A percentile compares a stretch with the other conserved stretches of the same genome.
phyloP scores from a whole-genome alignment of 2,113 vertebrate species.

The Varanus salvator region DNA sequence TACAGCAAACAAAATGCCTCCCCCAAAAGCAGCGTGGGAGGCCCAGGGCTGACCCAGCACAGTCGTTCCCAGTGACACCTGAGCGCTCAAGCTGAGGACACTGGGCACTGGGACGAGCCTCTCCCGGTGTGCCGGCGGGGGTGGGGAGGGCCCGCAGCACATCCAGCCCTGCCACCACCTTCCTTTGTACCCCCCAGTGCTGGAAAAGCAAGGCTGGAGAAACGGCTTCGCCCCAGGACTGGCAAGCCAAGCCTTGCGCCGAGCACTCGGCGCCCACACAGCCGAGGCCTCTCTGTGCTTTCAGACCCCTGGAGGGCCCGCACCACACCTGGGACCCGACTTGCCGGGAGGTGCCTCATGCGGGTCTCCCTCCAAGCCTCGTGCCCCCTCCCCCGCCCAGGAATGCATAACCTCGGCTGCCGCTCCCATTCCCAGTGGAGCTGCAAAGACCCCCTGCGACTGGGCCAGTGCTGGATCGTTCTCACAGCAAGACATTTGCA shows the following conservation, averaged over 20 bases:
- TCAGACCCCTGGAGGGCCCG: rapidly evolving
- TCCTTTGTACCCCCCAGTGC: neutral
- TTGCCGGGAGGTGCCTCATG: neutral
- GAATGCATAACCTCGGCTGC: rapidly evolving
- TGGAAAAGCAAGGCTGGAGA: rapidly evolving
- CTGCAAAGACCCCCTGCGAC: neutral
- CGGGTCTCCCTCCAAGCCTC: neutral
- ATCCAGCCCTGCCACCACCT: neutral
- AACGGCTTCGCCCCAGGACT: rapidly evolving
- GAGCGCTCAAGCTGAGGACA: neutral
- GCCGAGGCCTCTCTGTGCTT: rapidly evolving
- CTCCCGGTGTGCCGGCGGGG: neutral
- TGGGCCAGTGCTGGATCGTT: neutral
- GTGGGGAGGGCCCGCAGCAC: neutral
- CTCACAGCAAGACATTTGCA: rapidly evolving
- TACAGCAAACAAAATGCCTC: neutral
- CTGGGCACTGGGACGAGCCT: neutral
- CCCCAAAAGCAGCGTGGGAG: neutral
- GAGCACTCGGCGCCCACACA: conserved; percentile 50
- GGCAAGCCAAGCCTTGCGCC: neutral
- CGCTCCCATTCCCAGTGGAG: rapidly evolving
- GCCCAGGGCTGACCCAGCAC: neutral
- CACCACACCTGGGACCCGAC: neutral
- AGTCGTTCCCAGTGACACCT: conserved; percentile 33
- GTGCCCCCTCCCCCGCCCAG: neutral